These are phyloP conservation scores for Petrolisthes manimaculis DNA, from an alignment of 2,888 invertebrate species.

Conservation along the genomic window DNA sequence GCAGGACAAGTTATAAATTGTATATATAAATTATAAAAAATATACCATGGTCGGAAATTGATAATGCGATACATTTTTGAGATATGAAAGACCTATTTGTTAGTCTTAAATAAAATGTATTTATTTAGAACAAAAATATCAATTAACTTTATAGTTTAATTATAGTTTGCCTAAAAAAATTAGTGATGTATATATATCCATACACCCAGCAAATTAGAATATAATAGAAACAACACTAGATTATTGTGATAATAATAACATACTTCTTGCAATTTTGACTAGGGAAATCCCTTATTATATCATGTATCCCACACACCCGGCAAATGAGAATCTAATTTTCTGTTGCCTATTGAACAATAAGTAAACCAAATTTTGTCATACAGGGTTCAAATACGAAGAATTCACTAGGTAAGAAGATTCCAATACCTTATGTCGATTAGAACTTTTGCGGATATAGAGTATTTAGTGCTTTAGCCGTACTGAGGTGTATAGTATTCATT, in stretches of 20 bases:
- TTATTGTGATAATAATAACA: neutral
- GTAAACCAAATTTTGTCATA: neutral
- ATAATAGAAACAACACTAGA: no score
- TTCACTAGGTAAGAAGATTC: neutral
- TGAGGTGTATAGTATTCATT: neutral
- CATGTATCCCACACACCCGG: neutral
- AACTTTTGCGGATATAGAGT: neutral
- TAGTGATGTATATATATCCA: no score
- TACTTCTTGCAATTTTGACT: neutral
- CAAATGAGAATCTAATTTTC: constrained; percentile 18
- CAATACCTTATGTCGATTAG: neutral
- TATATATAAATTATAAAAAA: no score
- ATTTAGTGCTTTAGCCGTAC: neutral
- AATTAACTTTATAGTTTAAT: no score
- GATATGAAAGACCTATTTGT: no score
- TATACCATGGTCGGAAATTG: no score
- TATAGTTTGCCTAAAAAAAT: no score
- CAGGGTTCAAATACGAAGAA: neutral
- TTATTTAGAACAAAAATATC: no score
- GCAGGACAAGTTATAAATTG: no score
- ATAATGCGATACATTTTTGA: no score
- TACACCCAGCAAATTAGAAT: no score
- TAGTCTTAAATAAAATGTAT: no score
- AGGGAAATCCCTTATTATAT: neutral
- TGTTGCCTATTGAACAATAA: constrained; percentile 18